Percentiles rank a stretch among this genome's conserved stretches.
These are phyloP conservation scores for Troides helena DNA, from an alignment of 2,888 invertebrate genomes.

Conservation along the genomic window DNA sequence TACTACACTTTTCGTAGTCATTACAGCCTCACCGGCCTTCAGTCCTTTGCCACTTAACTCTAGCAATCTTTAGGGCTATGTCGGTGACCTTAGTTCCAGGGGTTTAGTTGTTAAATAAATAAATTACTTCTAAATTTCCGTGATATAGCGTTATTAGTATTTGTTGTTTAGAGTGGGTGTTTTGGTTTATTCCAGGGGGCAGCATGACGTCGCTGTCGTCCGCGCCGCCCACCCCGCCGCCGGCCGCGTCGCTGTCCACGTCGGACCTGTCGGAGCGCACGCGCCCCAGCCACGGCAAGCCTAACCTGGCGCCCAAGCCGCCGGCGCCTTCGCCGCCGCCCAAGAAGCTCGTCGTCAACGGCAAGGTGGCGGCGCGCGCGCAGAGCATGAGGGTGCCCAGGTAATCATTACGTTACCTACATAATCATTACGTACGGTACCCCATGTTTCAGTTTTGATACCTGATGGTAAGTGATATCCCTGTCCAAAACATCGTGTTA, in stretches of 20 bases:
- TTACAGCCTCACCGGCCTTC: no score
- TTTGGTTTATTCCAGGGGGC: slow-evolving; percentile 52
- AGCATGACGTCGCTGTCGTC: slow-evolving; percentile 71
- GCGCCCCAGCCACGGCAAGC: slow-evolving; percentile 86
- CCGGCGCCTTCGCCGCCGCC: slow-evolving; percentile 85
- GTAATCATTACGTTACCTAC: slow-evolving; percentile 45
- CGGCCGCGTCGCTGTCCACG: slow-evolving; percentile 65
- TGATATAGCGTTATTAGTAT: no score
- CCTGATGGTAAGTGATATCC: no score
- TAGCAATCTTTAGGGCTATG: no score
- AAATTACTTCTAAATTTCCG: no score
- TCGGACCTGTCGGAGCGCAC: slow-evolving; percentile 73
- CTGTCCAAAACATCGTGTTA: no score
- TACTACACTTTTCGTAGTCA: no score
- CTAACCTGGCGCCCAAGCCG: slow-evolving; percentile 91
- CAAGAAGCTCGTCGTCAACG: slow-evolving; percentile 82
- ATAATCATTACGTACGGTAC: no score
- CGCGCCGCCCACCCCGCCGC: slow-evolving; percentile 55
- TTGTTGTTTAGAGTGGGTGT: neutral
- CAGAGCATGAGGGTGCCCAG: slow-evolving; percentile 92
- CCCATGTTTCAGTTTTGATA: no score
- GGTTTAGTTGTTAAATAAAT: no score
- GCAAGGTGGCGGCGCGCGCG: slow-evolving; percentile 84
- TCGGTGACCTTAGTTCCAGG: no score
- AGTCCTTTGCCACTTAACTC: no score